phyloP scores from a whole-genome alignment of 2,113 vertebrate genomes.

The Pardalotus punctatus region DNA sequence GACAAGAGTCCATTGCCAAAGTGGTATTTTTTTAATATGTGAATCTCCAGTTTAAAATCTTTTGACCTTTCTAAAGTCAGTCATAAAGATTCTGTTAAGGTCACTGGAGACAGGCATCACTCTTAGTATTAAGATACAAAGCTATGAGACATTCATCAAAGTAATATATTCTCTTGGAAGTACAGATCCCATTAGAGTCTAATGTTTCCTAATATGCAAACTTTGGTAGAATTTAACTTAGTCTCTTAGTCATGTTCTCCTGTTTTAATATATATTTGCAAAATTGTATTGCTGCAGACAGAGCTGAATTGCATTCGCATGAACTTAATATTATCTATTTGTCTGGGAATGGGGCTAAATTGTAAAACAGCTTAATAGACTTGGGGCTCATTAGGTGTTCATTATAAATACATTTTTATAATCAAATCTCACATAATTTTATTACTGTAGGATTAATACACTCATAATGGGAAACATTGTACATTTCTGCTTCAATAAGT shows the following conservation, averaged over 20 bases:
- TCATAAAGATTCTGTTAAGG: background rate
- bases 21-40: background rate
- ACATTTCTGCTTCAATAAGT: background rate
- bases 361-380: background rate
- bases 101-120: background rate
- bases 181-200: background rate
- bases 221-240: background rate
- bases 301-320: background rate
- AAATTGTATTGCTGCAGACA: background rate
- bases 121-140: background rate
- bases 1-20: background rate
- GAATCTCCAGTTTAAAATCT: background rate
- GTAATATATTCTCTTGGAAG: background rate
- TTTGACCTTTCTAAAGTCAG: background rate
- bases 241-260: background rate
- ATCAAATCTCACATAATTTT: background rate
- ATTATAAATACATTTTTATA: background rate
- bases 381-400: background rate
- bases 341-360: background rate
- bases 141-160: background rate
- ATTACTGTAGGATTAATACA: background rate
- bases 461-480: background rate
- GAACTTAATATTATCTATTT: background rate
- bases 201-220: background rate
- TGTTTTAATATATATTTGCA: background rate